phyloP scores from a whole-genome alignment of 1,140 invertebrate genomes.

The Coboldia fuscipes region DNA sequence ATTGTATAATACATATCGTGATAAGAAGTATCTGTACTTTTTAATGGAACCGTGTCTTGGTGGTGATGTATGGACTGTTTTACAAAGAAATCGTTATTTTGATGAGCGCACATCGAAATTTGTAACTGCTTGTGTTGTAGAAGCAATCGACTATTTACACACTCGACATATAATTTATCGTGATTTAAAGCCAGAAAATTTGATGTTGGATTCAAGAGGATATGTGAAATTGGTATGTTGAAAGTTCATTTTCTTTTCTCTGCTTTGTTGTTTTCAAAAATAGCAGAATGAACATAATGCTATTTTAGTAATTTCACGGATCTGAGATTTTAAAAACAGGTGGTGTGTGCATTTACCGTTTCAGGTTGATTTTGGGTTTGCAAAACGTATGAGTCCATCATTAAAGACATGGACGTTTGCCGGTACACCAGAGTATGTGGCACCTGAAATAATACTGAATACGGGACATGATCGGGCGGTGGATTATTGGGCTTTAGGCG shows the following conservation, averaged over 20 bases:
- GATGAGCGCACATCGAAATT: constrained; percentile 71
- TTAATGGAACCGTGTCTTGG: constrained; percentile 91
- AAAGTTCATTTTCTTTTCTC: neutral
- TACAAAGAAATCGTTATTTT: constrained; percentile 61
- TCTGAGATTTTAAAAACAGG: neutral
- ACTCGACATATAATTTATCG: constrained; percentile 71
- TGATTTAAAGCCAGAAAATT: constrained; percentile 89
- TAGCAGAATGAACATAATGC: neutral
- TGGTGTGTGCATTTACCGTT: neutral
- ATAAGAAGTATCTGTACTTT: constrained; percentile 91
- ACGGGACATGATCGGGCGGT: constrained; percentile 81
- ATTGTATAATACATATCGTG: constrained; percentile 83
- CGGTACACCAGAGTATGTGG: constrained; percentile 71
- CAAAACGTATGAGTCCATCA: constrained; percentile 57
- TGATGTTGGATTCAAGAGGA: constrained; percentile 66
- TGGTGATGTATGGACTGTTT: constrained; percentile 91
- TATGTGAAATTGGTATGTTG: constrained; percentile 74
- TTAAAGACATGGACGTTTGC: constrained; percentile 95
- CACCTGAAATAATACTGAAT: constrained; percentile 88
- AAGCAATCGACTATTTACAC: constrained; percentile 82
- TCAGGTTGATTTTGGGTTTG: constrained; percentile 95
- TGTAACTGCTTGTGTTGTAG: constrained; percentile 75
- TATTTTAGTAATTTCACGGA: too few relatives aligned
- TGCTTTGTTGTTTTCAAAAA: neutral
- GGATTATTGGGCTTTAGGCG: constrained; percentile 89